These are phyloP conservation scores for Hoplodrina ambigua DNA, from an alignment of 2,888 invertebrate genomes.

Conservation along the genomic window DNA sequence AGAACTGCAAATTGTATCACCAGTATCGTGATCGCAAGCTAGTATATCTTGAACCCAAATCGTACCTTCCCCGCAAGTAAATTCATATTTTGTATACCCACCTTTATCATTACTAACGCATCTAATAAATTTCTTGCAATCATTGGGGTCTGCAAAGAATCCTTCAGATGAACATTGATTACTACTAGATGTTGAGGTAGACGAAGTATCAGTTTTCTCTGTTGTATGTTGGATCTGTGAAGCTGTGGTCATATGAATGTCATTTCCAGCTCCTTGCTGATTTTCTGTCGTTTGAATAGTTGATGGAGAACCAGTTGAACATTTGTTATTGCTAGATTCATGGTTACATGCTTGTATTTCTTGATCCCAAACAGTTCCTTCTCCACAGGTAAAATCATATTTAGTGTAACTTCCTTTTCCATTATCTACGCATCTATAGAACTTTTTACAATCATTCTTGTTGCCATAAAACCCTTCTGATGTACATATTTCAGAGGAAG, in stretches of 20 bases:
- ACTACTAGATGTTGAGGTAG: slow-evolving; percentile 45
- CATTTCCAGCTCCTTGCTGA: slow-evolving; percentile 17
- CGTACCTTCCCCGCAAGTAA: slow-evolving; percentile 92
- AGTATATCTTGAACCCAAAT: slow-evolving; percentile 92
- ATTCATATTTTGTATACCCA: slow-evolving; percentile 89
- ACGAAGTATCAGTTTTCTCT: slow-evolving; percentile 48
- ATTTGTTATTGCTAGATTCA: slow-evolving; percentile 71
- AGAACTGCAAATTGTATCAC: slow-evolving; percentile 67
- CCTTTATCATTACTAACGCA: slow-evolving; percentile 90
- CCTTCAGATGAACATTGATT: slow-evolving; percentile 91
- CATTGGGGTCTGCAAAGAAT: slow-evolving; percentile 92
- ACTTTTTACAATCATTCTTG: slow-evolving; percentile 92
- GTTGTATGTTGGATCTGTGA: slow-evolving; percentile 49
- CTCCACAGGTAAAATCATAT: slow-evolving; percentile 93
- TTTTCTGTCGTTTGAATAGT: slow-evolving; percentile 27
- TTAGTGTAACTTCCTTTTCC: slow-evolving; percentile 90
- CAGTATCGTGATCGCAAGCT: slow-evolving; percentile 86
- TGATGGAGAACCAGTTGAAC: slow-evolving; percentile 35
- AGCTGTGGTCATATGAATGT: slow-evolving; percentile 36
- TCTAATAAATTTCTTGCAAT: slow-evolving; percentile 94
- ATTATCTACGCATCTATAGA: slow-evolving; percentile 93
- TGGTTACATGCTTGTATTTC: slow-evolving; percentile 90
- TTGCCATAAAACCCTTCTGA: slow-evolving; percentile 93
- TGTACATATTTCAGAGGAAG: slow-evolving; percentile 78
- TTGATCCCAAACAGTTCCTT: slow-evolving; percentile 93